Evolutionary conservation across 2,797 vertebrate genomes (phyloP).

Genomic region (Cyclopterus lumpus): DNA sequence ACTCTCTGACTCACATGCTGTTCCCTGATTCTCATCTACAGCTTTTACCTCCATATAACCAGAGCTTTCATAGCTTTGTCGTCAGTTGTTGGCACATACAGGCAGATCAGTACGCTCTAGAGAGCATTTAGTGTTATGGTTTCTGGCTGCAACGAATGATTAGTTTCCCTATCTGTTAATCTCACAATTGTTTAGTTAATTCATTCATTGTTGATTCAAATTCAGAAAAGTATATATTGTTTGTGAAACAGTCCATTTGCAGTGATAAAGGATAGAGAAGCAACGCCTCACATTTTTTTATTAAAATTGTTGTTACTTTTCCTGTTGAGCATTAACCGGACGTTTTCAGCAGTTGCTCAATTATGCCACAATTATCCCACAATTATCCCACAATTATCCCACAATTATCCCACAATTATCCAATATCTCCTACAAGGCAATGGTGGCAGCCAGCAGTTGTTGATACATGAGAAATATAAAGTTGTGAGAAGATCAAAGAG

Average conservation of each 20-base stretch:
- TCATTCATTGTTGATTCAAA: neutral
- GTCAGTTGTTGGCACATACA: neutral
- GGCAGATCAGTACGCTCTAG: neutral
- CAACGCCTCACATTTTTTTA: neutral
- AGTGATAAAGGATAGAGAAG: neutral
- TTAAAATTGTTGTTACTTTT: neutral
- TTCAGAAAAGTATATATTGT: neutral
- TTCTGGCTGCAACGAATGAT: neutral
- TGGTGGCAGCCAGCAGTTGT: neutral
- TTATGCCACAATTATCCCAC: neutral
- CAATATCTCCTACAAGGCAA: conserved; percentile 4
- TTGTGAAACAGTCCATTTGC: neutral
- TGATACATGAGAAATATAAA: neutral
- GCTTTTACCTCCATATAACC: conserved; percentile 22
- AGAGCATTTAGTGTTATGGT: neutral
- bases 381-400: neutral
- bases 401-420: neutral
- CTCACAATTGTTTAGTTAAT: neutral
- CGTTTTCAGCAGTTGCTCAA: neutral
- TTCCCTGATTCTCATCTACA: conserved; percentile 16
- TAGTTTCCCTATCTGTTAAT: neutral
- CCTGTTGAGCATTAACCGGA: neutral
- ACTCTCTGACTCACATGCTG: conserved; percentile 15
- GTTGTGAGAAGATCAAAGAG: neutral
- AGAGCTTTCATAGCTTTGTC: conserved; percentile 14